Percentiles rank a stretch among this genome's conserved stretches.
Evolutionary conservation across 2,888 invertebrate genomes (phyloP).

Genomic region (Polyommatus icarus): DNA sequence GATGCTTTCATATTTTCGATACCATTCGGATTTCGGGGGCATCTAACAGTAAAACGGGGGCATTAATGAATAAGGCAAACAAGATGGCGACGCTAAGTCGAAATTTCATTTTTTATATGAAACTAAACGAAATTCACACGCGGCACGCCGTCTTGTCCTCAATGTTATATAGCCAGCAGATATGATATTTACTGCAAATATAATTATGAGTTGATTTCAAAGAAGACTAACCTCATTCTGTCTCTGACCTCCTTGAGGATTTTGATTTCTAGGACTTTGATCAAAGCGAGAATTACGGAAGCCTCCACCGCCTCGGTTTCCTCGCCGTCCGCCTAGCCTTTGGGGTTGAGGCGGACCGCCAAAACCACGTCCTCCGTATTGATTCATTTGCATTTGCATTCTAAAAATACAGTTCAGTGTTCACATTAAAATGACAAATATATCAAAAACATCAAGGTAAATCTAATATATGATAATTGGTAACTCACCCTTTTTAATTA

Average conservation of each 20-base stretch:
- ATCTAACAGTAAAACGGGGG: background rate
- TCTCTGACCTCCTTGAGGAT: constrained; percentile 71
- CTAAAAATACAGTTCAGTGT: constrained; percentile 39
- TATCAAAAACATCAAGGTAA: background rate
- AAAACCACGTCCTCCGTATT: constrained; percentile 73
- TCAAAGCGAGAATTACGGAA: constrained; percentile 75
- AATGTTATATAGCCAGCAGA: background rate
- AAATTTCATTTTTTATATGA: background rate
- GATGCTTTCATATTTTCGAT: background rate
- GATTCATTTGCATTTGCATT: constrained; percentile 74
- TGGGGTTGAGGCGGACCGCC: constrained; percentile 75
- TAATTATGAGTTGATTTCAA: background rate
- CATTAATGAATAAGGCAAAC: background rate
- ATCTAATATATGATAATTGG: background rate
- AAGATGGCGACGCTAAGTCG: background rate
- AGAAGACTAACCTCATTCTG: constrained; percentile 58
- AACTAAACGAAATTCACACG: background rate
- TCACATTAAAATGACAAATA: background rate
- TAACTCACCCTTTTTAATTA: background rate
- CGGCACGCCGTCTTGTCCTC: background rate
- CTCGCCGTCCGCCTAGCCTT: constrained; percentile 67
- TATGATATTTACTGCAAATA: background rate
- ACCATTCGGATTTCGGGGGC: background rate
- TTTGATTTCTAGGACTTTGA: constrained; percentile 55
- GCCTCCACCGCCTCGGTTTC: constrained; percentile 55